A percentile compares a stretch with the other conserved stretches of the same genome.
Evolutionary conservation across 35 echinoderm and acorn worm genomes (phyloP).

Genomic region (Ophioderma brevispina): DNA sequence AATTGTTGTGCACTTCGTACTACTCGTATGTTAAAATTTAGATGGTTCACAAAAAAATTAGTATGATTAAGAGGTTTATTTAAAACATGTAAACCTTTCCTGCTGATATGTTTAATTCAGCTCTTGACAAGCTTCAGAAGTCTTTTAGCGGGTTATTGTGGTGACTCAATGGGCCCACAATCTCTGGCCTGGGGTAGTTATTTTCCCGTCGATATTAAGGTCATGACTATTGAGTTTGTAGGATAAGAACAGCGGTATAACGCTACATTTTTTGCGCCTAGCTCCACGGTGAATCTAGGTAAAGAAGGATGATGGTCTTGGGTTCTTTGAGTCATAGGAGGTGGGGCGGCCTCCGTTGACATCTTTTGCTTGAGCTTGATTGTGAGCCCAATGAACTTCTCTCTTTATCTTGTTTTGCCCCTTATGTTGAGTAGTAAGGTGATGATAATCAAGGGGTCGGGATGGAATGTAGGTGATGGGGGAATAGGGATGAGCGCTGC

Average conservation of each 20-base stretch:
- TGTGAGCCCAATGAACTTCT: no score
- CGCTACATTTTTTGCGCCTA: neutral
- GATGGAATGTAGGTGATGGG: no score
- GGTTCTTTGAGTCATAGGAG: neutral
- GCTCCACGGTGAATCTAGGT: no score
- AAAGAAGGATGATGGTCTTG: neutral
- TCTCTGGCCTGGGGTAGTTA: conserved; percentile 6
- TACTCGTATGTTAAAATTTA: no score
- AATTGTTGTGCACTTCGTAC: neutral
- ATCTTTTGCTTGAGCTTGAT: no score
- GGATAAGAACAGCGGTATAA: no score
- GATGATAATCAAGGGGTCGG: no score
- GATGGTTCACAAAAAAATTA: neutral
- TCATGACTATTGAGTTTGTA: neutral
- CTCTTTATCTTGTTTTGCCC: no score
- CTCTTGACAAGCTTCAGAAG: no score
- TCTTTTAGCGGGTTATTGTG: no score
- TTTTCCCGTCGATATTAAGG: neutral
- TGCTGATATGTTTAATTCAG: neutral
- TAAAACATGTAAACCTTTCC: neutral
- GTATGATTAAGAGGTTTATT: neutral
- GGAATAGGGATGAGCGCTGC: no score
- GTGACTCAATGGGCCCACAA: conserved; percentile 21
- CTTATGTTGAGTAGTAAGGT: no score
- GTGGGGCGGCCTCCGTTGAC: neutral